phyloP scores from a whole-genome alignment of 35 echinoderm and acorn worm species.

The Lytechinus variegatus region DNA sequence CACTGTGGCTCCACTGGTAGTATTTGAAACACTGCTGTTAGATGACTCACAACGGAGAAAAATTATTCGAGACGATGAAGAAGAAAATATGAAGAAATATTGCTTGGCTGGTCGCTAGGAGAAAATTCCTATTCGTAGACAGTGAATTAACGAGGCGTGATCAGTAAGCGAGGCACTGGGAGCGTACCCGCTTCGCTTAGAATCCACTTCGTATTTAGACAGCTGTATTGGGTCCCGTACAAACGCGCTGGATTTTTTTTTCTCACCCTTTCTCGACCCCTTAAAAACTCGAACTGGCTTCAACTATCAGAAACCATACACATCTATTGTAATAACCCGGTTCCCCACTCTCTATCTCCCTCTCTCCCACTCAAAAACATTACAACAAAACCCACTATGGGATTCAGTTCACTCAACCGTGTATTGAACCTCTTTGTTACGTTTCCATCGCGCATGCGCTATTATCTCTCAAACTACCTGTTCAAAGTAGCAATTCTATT shows the following conservation, averaged over 20 bases:
- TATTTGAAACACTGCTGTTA: not conserved
- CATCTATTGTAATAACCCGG: not conserved
- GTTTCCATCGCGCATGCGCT: constrained; percentile 16
- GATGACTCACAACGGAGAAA: not conserved
- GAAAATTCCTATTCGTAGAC: not conserved
- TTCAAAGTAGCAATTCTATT: not conserved
- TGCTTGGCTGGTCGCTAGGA: not conserved
- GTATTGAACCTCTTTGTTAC: not conserved
- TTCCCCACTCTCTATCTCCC: not conserved
- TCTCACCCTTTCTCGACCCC: not conserved
- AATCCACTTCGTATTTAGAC: constrained; percentile 13
- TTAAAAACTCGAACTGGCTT: not conserved
- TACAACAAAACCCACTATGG: not conserved
- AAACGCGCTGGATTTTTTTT: not conserved
- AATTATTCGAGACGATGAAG: not conserved
- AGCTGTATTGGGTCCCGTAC: not conserved
- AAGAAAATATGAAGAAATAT: constrained; percentile 7
- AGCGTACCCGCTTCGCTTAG: not conserved
- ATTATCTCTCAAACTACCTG: not conserved
- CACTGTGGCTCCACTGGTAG: not conserved
- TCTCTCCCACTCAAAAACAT: not conserved
- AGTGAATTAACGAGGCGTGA: constrained; percentile 48
- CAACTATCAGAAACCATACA: not conserved
- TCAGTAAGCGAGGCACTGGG: constrained; percentile 19
- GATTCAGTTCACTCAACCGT: not conserved